Conservation (phyloP, 2,113 vertebrate species). For the Ailurus styani region DNA sequence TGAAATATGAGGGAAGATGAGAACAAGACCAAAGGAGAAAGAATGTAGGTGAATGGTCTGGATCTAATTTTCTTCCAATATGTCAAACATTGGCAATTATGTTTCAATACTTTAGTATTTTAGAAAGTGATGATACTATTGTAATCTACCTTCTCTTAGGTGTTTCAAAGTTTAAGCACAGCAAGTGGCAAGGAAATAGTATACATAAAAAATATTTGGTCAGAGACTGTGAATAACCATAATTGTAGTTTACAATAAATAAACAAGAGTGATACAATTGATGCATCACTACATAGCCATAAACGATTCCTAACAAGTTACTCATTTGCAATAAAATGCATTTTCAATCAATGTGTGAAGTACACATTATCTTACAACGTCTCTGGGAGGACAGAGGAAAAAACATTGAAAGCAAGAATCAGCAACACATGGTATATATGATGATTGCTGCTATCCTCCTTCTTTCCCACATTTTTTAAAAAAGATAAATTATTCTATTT, state of each 20-base stretch:
- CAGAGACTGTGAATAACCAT: neutral
- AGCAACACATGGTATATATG: neutral
- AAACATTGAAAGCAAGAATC: constrained; percentile 15
- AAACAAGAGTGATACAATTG: constrained; percentile 23
- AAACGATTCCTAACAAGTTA: constrained; percentile 48
- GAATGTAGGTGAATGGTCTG: neutral
- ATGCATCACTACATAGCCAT: neutral
- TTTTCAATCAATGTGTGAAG: constrained; percentile 57
- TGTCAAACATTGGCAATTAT: neutral
- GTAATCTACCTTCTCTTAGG: neutral
- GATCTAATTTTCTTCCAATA: constrained; percentile 7
- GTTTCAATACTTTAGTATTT: constrained; percentile 20
- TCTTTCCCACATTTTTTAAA: neutral
- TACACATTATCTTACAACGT: constrained; percentile 24
- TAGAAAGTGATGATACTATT: neutral
- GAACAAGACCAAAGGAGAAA: neutral
- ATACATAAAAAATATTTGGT: constrained; percentile 15
- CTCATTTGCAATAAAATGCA: constrained; percentile 51
- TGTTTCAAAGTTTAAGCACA: constrained; percentile 38
- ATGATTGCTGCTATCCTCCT: neutral
- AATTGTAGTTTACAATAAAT: constrained; percentile 49
- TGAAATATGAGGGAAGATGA: neutral
- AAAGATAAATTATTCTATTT: neutral
- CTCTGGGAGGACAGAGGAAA: neutral
- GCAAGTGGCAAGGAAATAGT: neutral